Percentiles rank a stretch among this genome's conserved stretches.
Evolutionary conservation across 2,113 vertebrate genomes (phyloP).

Genomic region (Corythaixoides concolor): DNA sequence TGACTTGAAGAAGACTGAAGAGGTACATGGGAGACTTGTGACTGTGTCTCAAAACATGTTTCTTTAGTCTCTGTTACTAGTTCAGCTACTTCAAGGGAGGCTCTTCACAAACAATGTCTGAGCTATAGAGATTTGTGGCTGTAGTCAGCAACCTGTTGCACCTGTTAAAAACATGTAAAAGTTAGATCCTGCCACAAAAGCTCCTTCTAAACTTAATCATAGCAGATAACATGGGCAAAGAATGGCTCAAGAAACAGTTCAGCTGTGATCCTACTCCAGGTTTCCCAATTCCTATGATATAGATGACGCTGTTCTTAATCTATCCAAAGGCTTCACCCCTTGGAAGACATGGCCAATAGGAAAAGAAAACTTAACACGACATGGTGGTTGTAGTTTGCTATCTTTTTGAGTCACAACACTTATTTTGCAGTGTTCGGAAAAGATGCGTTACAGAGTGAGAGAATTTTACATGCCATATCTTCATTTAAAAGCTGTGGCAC

Average conservation of each 20-base stretch:
- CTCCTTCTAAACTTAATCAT: neutral
- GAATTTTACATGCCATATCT: conserved; percentile 53
- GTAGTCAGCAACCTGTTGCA: neutral
- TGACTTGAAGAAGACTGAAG: neutral
- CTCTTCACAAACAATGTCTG: neutral
- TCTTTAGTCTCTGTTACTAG: neutral
- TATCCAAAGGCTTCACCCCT: neutral
- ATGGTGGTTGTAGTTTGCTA: neutral
- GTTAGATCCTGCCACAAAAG: neutral
- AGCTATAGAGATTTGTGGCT: neutral
- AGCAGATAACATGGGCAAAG: neutral
- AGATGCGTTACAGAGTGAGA: neutral
- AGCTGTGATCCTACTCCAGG: neutral
- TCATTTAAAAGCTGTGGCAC: conserved; percentile 60
- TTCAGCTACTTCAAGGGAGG: neutral
- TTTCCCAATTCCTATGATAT: neutral
- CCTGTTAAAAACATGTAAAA: neutral
- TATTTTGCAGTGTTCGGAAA: neutral
- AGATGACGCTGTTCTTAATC: accelerated
- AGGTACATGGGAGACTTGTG: neutral
- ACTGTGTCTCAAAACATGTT: neutral
- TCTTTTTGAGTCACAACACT: conserved; percentile 4
- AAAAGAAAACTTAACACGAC: neutral
- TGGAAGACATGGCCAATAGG: neutral
- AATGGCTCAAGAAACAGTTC: neutral